These are phyloP conservation scores for Patagioenas fasciata DNA, from an alignment of 2,113 vertebrate species.

Conservation along the genomic window DNA sequence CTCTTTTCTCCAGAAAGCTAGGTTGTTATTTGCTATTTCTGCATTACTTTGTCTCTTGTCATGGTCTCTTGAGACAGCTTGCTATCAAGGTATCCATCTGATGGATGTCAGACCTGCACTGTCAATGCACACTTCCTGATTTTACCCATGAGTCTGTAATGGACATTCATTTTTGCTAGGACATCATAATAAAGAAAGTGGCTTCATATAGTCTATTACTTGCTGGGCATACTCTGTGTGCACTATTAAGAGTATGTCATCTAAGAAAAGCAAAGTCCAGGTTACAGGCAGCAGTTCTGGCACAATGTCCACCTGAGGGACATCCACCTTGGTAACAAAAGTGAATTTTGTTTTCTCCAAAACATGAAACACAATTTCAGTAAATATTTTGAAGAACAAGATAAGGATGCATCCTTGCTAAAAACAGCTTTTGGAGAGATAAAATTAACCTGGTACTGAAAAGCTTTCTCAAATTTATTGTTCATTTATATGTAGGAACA, in stretches of 20 bases:
- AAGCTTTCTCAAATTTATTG: neutral
- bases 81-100: neutral
- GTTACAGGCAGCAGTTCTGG: neutral
- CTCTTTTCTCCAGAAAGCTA: neutral
- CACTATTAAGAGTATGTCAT: fast-evolving
- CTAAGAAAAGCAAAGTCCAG: neutral
- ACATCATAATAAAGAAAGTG: neutral
- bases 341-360: neutral
- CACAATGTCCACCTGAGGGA: fast-evolving
- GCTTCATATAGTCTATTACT: neutral
- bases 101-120: neutral
- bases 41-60: neutral
- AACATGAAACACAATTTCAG: neutral
- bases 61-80: neutral
- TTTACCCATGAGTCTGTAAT: neutral
- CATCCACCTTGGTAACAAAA: neutral
- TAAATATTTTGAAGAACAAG: neutral
- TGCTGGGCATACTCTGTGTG: fast-evolving
- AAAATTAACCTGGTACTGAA: neutral
- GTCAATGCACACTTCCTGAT: neutral
- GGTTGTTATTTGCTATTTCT: neutral
- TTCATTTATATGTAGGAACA: neutral
- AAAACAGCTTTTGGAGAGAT: neutral
- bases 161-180: neutral
- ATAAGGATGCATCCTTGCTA: neutral